Percentiles rank a stretch among this genome's conserved stretches.
These are phyloP conservation scores for Micropoecilia bifurca DNA, from an alignment of 2,797 vertebrate species.

Conservation along the genomic window DNA sequence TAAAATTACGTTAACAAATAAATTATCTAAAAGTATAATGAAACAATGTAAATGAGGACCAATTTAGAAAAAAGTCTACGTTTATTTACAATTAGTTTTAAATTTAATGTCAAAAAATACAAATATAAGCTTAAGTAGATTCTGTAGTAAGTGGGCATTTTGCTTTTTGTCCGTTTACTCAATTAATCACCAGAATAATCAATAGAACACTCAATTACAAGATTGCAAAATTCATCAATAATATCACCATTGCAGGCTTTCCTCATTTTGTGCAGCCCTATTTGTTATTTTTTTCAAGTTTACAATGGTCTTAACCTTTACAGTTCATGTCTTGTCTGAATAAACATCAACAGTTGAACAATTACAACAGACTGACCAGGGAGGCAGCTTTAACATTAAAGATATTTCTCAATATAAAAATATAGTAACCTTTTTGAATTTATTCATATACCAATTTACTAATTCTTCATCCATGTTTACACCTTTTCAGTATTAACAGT, in stretches of 20 bases:
- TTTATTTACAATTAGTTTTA: not conserved
- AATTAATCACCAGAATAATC: too few species aligned
- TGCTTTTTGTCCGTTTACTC: too few species aligned
- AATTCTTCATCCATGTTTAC: not conserved
- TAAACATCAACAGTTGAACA: not conserved
- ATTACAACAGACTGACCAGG: not conserved
- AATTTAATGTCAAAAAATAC: not conserved
- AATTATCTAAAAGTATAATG: not conserved
- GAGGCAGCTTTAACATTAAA: not conserved
- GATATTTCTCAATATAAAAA: conserved; percentile 1
- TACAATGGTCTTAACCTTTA: not conserved
- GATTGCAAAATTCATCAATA: not conserved
- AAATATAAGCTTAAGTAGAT: too few species aligned
- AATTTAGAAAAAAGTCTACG: not conserved
- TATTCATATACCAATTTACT: not conserved
- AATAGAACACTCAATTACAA: not conserved
- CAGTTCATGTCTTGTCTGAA: not conserved
- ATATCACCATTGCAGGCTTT: not conserved
- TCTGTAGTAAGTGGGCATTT: too few species aligned
- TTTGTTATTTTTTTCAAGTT: not conserved
- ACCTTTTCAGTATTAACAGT: not conserved
- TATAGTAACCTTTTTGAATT: not conserved
- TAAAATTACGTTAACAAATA: not conserved
- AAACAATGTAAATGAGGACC: not conserved
- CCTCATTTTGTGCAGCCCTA: not conserved